Conservation (phyloP, 2,113 vertebrate species). For the Pongo abelii region DNA sequence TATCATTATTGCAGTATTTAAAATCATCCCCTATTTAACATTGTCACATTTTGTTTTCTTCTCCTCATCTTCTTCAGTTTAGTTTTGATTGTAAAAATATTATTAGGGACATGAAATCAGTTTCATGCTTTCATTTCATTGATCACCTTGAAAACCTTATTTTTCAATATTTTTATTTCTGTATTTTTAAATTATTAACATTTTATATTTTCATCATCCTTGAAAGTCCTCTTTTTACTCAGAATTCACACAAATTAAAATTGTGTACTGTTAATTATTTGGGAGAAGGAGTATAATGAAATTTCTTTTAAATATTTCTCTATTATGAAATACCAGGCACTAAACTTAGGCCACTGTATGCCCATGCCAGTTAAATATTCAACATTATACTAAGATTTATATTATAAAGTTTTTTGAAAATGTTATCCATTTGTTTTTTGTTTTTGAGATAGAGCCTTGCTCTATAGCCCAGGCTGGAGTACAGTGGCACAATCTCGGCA, state of each 20-base stretch:
- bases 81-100: neutral
- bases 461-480: too few species aligned
- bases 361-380: neutral
- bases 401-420: neutral
- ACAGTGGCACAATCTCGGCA: too few species aligned
- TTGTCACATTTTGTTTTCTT: neutral
- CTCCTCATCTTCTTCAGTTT: neutral
- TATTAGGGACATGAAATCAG: neutral
- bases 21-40: neutral
- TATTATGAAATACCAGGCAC: neutral
- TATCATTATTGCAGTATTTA: neutral
- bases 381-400: neutral
- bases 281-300: neutral
- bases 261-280: neutral
- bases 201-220: neutral
- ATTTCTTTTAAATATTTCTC: neutral
- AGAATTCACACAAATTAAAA: neutral
- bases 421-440: neutral
- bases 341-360: neutral
- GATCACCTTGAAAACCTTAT: neutral
- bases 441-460: too few species aligned
- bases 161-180: neutral
- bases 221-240: neutral
- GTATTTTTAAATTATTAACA: neutral
- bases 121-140: neutral